A percentile compares a stretch with the other conserved stretches of the same genome.
phyloP scores from a whole-genome alignment of 2,888 invertebrate species.

The Ctenicera cuprea region DNA sequence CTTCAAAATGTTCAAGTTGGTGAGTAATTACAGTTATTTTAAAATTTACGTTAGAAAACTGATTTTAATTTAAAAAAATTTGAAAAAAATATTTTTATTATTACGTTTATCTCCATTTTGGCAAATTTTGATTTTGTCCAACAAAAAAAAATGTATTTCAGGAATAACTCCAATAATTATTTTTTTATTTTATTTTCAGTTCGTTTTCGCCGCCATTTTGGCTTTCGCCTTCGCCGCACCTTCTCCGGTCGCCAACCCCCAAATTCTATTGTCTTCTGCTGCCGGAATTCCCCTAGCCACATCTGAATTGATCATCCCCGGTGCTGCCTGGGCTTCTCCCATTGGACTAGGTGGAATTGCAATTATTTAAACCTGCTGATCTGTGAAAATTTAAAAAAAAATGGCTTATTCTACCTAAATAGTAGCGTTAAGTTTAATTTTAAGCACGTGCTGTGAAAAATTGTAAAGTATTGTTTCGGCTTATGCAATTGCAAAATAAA shows the following conservation, averaged over 20 bases:
- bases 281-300: constrained; percentile 27
- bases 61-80: too few relatives aligned
- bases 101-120: too few relatives aligned
- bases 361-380: not conserved
- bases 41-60: too few relatives aligned
- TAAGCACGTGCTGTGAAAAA: constrained; percentile 6
- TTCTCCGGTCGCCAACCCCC: constrained; percentile 51
- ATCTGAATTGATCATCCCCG: constrained; percentile 1
- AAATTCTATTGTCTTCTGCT: not conserved
- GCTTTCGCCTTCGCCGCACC: constrained; percentile 71
- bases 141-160: too few relatives aligned
- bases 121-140: too few relatives aligned
- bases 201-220: constrained; percentile 72
- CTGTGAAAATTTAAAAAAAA: not conserved
- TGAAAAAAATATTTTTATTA: constrained; percentile 1
- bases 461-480: not conserved
- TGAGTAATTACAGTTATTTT: too few relatives aligned
- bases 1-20: constrained; percentile 57
- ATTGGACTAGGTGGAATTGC: not conserved
- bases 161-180: too few relatives aligned
- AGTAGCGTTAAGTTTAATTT: not conserved
- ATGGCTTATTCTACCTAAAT: not conserved
- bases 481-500: constrained; percentile 10
- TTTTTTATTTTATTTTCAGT: constrained; percentile 63
- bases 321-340: not conserved